Evolutionary conservation across 2,113 vertebrate genomes (phyloP).

Genomic region (Aplodontia rufa): DNA sequence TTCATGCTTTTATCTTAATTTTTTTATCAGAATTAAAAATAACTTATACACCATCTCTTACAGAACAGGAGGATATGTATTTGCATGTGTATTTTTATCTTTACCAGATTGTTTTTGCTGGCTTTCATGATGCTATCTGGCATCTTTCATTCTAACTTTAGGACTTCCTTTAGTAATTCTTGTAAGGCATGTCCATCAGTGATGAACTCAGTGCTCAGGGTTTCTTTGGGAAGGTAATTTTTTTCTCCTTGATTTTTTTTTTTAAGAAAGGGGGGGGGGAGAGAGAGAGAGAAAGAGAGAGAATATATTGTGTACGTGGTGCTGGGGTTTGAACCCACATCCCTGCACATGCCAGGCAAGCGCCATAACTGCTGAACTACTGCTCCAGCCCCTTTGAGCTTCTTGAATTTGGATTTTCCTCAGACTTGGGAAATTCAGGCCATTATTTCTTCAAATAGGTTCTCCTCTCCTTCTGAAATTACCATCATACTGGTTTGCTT

Average conservation of each 20-base stretch:
- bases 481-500: background rate
- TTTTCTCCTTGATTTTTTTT: background rate
- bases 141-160: background rate
- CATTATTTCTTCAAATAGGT: background rate
- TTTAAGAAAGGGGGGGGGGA: too few species aligned
- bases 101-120: background rate
- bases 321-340: too few species aligned
- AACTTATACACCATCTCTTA: background rate
- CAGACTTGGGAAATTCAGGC: background rate
- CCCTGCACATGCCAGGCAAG: too few species aligned
- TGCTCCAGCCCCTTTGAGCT: too few species aligned
- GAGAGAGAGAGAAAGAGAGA: too few species aligned
- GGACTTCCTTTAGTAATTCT: background rate
- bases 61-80: background rate
- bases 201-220: background rate
- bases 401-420: background rate
- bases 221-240: background rate
- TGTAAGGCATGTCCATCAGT: background rate
- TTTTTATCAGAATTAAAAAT: background rate
- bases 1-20: background rate
- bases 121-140: background rate
- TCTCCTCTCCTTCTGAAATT: background rate
- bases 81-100: background rate
- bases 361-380: too few species aligned
- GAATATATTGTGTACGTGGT: too few species aligned